Conservation (phyloP, 2,888 invertebrate genomes). For the Euplexia lucipara region DNA sequence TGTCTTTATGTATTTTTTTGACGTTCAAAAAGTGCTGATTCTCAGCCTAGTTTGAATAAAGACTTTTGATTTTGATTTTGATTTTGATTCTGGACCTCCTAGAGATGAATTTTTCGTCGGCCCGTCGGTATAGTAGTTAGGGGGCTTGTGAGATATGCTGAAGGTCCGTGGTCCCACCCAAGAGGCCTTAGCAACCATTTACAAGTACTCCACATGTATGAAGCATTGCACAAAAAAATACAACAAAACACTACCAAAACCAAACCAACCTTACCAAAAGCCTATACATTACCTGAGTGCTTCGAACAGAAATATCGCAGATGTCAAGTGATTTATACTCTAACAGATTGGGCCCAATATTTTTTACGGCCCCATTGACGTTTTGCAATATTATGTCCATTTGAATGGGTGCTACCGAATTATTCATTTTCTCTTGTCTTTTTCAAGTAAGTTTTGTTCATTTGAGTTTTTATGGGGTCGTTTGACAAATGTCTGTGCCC, state of each 20-base stretch:
- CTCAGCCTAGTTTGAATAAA: too few species aligned
- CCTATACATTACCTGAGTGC: conserved; percentile 24
- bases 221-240: neutral
- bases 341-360: conserved; percentile 70
- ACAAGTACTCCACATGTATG: neutral
- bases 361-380: conserved; percentile 62
- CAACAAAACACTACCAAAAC: too few species aligned
- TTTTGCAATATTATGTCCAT: conserved; percentile 60
- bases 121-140: too few species aligned
- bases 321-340: conserved; percentile 75
- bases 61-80: too few species aligned
- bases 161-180: too few species aligned
- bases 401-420: conserved; percentile 49
- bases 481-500: conserved; percentile 55
- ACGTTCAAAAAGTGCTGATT: too few species aligned
- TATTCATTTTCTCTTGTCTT: conserved; percentile 54
- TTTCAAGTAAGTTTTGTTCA: conserved; percentile 50
- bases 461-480: conserved; percentile 57
- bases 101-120: too few species aligned
- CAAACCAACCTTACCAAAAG: conserved; percentile 18
- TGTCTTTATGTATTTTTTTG: too few species aligned
- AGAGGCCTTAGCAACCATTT: neutral
- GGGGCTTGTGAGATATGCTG: too few species aligned
- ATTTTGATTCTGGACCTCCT: too few species aligned
- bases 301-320: conserved; percentile 58